Conservation (phyloP, 1,140 invertebrate species). For the Brachionus calyciflorus region DNA sequence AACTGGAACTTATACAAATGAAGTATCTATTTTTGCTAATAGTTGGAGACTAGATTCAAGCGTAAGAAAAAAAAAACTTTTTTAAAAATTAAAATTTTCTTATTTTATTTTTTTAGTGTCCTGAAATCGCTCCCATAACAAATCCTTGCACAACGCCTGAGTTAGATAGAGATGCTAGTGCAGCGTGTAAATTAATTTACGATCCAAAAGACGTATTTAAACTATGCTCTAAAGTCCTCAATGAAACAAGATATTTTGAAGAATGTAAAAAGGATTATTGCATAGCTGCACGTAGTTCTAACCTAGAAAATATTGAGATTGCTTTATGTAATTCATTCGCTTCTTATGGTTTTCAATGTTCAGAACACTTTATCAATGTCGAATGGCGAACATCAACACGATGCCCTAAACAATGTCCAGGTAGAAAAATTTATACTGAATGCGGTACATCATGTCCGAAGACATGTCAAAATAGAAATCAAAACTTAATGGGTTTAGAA, state of each 20-base stretch:
- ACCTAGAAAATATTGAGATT: constrained; percentile 19
- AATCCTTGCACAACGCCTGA: constrained; percentile 23
- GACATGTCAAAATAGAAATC: constrained; percentile 65
- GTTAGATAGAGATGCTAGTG: not conserved
- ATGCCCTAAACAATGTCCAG: constrained; percentile 70
- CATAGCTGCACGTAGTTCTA: constrained; percentile 62
- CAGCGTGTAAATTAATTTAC: not conserved
- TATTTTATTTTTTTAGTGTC: constrained; percentile 21
- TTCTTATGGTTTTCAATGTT: constrained; percentile 74
- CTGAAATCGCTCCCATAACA: not conserved
- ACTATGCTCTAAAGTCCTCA: constrained; percentile 48
- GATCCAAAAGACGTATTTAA: constrained; percentile 8
- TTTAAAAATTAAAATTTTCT: not conserved
- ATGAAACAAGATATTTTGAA: constrained; percentile 59
- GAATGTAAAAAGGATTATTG: constrained; percentile 76
- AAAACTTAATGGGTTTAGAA: not conserved
- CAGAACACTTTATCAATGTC: constrained; percentile 66
- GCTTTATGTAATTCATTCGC: constrained; percentile 75
- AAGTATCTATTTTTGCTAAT: constrained; percentile 65
- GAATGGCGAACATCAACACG: constrained; percentile 71
- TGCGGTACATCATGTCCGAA: constrained; percentile 72
- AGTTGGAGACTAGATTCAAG: constrained; percentile 64
- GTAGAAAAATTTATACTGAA: constrained; percentile 69
- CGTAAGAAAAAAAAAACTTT: not conserved
- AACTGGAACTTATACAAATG: constrained; percentile 61